A percentile compares a stretch with the other conserved stretches of the same genome.
Conservation (phyloP, 2,113 vertebrate species). For the Protobothrops mucrosquamatus region DNA sequence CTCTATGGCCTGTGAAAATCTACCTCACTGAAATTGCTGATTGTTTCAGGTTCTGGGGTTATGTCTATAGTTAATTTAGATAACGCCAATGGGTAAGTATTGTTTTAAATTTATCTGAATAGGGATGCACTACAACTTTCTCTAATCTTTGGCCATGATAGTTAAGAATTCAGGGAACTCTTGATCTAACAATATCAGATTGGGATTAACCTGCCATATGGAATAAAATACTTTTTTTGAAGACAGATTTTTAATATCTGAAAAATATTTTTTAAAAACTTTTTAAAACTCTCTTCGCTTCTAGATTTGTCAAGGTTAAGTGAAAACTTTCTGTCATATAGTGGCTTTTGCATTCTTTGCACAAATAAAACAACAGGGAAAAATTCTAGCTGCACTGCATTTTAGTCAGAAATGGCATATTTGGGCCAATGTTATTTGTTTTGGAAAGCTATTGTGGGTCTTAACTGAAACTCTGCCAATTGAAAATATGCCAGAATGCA, state of each 20-base stretch:
- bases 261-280: neutral
- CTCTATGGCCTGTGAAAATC: neutral
- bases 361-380: neutral
- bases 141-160: neutral
- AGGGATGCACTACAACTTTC: neutral
- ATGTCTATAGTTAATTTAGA: neutral
- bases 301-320: neutral
- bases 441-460: neutral
- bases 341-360: neutral
- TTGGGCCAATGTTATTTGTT: neutral
- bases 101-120: neutral
- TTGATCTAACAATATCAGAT: neutral
- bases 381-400: neutral
- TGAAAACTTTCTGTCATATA: neutral
- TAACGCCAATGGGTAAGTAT: neutral
- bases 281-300: neutral
- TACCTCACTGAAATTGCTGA: neutral
- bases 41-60: neutral
- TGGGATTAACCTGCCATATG: neutral
- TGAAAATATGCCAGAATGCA: slow-evolving; percentile 12
- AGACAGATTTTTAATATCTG: neutral
- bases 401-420: neutral
- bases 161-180: neutral
- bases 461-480: neutral
- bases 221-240: neutral